phyloP scores from a whole-genome alignment of 2,888 invertebrate species.

The Xestobium rufovillosum region DNA sequence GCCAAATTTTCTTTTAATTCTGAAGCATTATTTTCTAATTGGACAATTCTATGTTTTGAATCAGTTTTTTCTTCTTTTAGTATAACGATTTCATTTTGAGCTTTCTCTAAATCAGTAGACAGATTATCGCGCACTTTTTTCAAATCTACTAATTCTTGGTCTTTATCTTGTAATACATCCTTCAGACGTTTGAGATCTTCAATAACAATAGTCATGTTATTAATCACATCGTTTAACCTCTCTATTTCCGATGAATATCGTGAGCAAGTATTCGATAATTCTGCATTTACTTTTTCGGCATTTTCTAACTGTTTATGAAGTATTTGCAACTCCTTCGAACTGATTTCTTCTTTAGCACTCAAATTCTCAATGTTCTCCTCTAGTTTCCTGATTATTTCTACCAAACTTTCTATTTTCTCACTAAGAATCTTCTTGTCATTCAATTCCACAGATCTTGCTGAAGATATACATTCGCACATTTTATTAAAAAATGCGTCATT shows the following conservation, averaged over 20 bases:
- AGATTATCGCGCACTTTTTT: background rate
- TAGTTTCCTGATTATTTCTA: background rate
- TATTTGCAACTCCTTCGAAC: background rate
- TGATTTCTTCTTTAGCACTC: too few relatives aligned
- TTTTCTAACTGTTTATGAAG: conserved; percentile 2
- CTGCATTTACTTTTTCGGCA: background rate
- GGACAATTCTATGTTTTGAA: conserved; percentile 20
- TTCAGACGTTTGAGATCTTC: conserved; percentile 16
- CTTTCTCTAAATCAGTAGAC: background rate
- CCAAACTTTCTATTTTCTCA: too few relatives aligned
- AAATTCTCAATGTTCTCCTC: background rate
- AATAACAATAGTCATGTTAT: conserved; percentile 7
- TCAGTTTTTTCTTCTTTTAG: conserved; percentile 3
- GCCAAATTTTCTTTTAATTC: conserved; percentile 24
- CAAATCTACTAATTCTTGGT: conserved; percentile 1
- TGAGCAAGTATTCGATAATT: conserved; percentile 1
- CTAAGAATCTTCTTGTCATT: too few relatives aligned
- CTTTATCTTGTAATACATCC: conserved; percentile 7
- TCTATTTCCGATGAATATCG: background rate
- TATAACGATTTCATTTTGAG: background rate
- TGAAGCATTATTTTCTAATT: conserved; percentile 21
- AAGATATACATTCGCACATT: too few relatives aligned
- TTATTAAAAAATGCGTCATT: too few relatives aligned
- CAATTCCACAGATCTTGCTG: too few relatives aligned
- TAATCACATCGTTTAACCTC: background rate